Conservation (phyloP, 2,888 invertebrate species). For the Idaea aversata region DNA sequence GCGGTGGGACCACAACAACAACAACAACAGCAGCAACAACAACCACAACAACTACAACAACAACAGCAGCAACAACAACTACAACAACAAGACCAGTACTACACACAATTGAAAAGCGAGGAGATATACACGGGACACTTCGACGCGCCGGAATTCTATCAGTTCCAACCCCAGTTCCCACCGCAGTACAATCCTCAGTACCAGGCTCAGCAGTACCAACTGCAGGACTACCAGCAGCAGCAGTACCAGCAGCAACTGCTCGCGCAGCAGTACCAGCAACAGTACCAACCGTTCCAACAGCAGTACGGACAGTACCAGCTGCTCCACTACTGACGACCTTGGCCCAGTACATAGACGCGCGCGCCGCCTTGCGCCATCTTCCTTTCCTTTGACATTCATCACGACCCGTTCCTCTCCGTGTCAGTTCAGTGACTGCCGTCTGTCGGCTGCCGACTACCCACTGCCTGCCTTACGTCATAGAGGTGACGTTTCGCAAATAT, state of each 20-base stretch:
- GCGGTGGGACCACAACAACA: neutral
- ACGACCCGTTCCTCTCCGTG: conserved; percentile 14
- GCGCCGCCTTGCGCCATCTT: conserved; percentile 35
- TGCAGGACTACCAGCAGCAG: conserved; percentile 12
- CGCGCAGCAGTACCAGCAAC: conserved; percentile 31
- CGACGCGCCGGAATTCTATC: conserved; percentile 31
- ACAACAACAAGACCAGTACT: conserved; percentile 21
- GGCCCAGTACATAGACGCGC: conserved; percentile 55
- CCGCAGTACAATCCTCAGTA: neutral
- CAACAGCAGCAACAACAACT: neutral
- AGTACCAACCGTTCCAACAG: conserved; percentile 47
- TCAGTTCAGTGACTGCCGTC: neutral
- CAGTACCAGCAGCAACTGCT: conserved; percentile 23
- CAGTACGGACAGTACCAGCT: conserved; percentile 29
- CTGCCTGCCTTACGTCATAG: neutral
- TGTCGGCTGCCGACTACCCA: too few species aligned
- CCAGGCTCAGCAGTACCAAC: conserved; percentile 5
- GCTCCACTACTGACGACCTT: conserved; percentile 60
- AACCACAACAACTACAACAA: neutral
- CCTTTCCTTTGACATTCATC: conserved; percentile 28
- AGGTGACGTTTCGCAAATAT: neutral
- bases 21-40: neutral
- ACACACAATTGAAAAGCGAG: conserved; percentile 28
- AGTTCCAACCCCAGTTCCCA: conserved; percentile 19
- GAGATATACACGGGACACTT: conserved; percentile 27